Conservation (phyloP, 1,140 invertebrate species). For the Pomacea maculata region DNA sequence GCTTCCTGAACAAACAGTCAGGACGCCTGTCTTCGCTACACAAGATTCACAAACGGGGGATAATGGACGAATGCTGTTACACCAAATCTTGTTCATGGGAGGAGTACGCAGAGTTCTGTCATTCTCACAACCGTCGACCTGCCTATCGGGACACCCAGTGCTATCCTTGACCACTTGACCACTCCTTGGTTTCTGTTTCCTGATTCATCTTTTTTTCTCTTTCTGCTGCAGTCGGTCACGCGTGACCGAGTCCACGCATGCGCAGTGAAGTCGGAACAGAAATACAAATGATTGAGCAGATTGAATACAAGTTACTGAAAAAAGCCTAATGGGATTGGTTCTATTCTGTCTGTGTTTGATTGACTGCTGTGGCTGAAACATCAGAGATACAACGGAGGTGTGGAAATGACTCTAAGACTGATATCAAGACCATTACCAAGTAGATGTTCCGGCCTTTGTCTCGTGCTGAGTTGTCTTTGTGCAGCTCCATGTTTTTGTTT, state of each 20-base stretch:
- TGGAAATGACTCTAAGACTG: too few relatives aligned
- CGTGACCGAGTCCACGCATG: not conserved
- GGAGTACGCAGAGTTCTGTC: constrained; percentile 39
- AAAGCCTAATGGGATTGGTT: too few relatives aligned
- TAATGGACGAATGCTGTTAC: constrained; percentile 39
- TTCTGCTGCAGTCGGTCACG: constrained; percentile 4
- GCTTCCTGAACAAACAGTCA: constrained; percentile 10
- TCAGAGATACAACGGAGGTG: too few relatives aligned
- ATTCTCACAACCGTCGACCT: constrained; percentile 20
- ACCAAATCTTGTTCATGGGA: constrained; percentile 37
- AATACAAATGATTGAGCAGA: not conserved
- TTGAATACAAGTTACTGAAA: not conserved
- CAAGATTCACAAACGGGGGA: constrained; percentile 24
- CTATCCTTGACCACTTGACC: constrained; percentile 21
- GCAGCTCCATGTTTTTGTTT: too few relatives aligned
- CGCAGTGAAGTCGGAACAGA: not conserved
- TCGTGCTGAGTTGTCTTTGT: too few relatives aligned
- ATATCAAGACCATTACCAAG: too few relatives aligned
- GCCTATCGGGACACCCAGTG: constrained; percentile 13
- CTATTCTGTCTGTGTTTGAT: too few relatives aligned
- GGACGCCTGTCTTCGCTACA: not conserved
- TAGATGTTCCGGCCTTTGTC: too few relatives aligned
- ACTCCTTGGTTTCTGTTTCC: not conserved
- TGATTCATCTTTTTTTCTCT: not conserved
- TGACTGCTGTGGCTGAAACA: too few relatives aligned